Percentiles rank a stretch among this genome's conserved stretches.
Conservation (phyloP, 2,797 vertebrate genomes). For the Lagocephalus sceleratus region DNA sequence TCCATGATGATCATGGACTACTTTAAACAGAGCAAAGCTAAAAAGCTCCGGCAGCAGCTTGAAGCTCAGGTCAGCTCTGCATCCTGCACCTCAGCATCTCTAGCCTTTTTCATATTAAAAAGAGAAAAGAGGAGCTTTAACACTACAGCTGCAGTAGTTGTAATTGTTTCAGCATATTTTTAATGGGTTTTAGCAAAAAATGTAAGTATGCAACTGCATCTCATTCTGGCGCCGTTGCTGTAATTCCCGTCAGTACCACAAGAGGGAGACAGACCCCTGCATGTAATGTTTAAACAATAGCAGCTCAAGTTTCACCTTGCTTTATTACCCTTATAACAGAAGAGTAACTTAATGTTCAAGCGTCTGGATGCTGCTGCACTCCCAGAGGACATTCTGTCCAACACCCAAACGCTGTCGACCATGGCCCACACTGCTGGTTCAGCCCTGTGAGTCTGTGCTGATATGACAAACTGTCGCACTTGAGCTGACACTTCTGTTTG, state of each 20-base stretch:
- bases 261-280: too few relatives aligned
- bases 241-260: background rate
- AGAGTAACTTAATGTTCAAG: slow-evolving; percentile 91
- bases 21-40: slow-evolving; percentile 97
- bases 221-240: background rate
- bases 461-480: slow-evolving; percentile 8
- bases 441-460: slow-evolving; percentile 85
- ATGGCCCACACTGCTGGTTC: slow-evolving; percentile 89
- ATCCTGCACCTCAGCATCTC: background rate
- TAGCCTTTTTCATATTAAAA: background rate
- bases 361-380: slow-evolving; percentile 89
- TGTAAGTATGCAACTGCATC: background rate
- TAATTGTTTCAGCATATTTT: too few relatives aligned
- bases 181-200: background rate
- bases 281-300: too few relatives aligned
- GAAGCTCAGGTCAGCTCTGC: slow-evolving; percentile 86
- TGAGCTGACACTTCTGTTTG: background rate
- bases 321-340: slow-evolving; percentile 68
- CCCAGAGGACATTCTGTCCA: slow-evolving; percentile 89
- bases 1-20: slow-evolving; percentile 99
- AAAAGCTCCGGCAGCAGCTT: slow-evolving; percentile 90
- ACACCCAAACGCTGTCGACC: slow-evolving; percentile 85
- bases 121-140: background rate
- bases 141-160: too few relatives aligned
- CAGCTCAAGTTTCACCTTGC: background rate